A percentile compares a stretch with the other conserved stretches of the same genome.
Conservation (phyloP, 2,888 invertebrate genomes). For the Phortica okadai region DNA sequence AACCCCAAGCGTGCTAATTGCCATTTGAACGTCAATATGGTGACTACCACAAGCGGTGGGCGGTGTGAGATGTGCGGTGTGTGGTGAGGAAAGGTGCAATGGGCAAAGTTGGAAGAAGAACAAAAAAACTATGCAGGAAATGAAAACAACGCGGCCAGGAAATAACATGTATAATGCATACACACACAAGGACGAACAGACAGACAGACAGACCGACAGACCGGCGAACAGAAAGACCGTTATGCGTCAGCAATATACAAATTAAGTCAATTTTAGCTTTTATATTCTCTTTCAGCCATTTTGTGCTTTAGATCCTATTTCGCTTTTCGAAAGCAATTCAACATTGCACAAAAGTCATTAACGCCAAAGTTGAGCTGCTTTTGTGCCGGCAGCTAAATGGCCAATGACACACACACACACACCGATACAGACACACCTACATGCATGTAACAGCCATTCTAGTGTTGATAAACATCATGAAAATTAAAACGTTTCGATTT, state of each 20-base stretch:
- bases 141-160: too few relatives aligned
- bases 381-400: not conserved
- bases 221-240: not conserved
- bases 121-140: not conserved
- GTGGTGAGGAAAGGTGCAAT: not conserved
- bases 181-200: too few relatives aligned
- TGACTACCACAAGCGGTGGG: not conserved
- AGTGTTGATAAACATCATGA: not conserved
- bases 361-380: not conserved
- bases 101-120: not conserved
- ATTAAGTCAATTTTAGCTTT: not conserved
- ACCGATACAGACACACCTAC: not conserved
- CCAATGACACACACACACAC: not conserved
- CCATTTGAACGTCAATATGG: constrained; percentile 2
- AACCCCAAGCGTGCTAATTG: constrained; percentile 10
- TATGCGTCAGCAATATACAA: not conserved
- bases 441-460: not conserved
- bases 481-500: not conserved
- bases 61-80: not conserved
- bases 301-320: not conserved
- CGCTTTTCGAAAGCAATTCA: not conserved
- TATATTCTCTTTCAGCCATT: not conserved
- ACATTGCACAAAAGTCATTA: not conserved
- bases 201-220: not conserved
- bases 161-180: too few relatives aligned